phyloP scores from a whole-genome alignment of 2,113 vertebrate genomes.

The Lepus timidus region DNA sequence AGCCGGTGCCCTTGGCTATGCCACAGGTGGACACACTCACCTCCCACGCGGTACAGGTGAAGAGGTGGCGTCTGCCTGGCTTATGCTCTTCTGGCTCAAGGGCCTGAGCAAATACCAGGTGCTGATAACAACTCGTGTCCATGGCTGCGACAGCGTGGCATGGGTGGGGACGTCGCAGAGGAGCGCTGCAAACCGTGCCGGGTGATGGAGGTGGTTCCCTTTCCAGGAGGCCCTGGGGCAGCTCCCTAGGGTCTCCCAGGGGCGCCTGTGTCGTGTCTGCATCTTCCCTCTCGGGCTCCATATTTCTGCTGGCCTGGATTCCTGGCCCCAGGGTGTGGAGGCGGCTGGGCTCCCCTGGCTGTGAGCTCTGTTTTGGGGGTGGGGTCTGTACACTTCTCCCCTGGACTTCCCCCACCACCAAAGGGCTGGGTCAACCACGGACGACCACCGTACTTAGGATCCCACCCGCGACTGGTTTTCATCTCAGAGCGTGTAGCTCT shows the following conservation, averaged over 20 bases:
- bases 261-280: background rate
- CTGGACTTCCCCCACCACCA: background rate
- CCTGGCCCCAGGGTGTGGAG: background rate
- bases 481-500: background rate
- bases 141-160: background rate
- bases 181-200: background rate
- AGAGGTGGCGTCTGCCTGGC: background rate
- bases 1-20: background rate
- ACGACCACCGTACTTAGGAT: background rate
- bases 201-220: background rate
- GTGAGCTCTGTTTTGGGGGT: background rate
- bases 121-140: background rate
- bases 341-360: too few relatives aligned
- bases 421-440: background rate
- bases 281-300: background rate
- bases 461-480: background rate
- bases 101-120: background rate
- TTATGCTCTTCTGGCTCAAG: background rate
- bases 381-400: background rate
- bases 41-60: background rate
- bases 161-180: background rate
- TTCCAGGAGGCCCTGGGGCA: background rate
- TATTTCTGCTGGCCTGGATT: background rate
- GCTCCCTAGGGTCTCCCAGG: too few relatives aligned
- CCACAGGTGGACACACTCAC: background rate